Conservation (phyloP, 1,140 invertebrate species). For the Ips typographus region DNA sequence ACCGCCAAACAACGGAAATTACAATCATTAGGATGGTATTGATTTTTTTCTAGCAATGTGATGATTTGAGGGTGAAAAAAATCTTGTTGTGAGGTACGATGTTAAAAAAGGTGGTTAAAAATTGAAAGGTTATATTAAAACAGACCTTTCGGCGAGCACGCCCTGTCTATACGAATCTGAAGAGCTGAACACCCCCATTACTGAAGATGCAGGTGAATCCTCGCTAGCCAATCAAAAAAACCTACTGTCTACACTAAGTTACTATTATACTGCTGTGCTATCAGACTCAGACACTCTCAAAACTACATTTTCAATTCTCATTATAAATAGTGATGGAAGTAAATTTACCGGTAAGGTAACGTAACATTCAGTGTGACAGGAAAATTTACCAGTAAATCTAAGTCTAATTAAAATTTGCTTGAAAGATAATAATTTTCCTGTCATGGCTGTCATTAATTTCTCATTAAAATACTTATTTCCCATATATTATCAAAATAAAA, state of each 20-base stretch:
- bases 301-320: too few relatives aligned
- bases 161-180: slow-evolving; percentile 22
- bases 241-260: slow-evolving; percentile 14
- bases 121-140: slow-evolving; percentile 1
- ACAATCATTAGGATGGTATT: slow-evolving; percentile 5
- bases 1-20: slow-evolving; percentile 6
- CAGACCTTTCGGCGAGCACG: slow-evolving; percentile 29
- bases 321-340: too few relatives aligned
- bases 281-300: too few relatives aligned
- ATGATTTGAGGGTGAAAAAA: slow-evolving; percentile 3
- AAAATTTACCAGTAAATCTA: too few relatives aligned
- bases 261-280: too few relatives aligned
- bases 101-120: slow-evolving; percentile 3
- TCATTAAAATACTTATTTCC: too few relatives aligned
- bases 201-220: slow-evolving; percentile 30
- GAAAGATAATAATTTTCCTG: too few relatives aligned
- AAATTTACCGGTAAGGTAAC: too few relatives aligned
- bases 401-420: too few relatives aligned
- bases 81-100: background rate
- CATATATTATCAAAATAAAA: too few relatives aligned
- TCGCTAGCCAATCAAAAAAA: slow-evolving; percentile 35
- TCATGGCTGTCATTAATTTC: too few relatives aligned
- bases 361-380: too few relatives aligned
- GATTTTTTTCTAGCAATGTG: background rate
- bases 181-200: slow-evolving; percentile 32